These are phyloP conservation scores for Tyria jacobaeae DNA, from an alignment of 2,888 invertebrate genomes.

Conservation along the genomic window DNA sequence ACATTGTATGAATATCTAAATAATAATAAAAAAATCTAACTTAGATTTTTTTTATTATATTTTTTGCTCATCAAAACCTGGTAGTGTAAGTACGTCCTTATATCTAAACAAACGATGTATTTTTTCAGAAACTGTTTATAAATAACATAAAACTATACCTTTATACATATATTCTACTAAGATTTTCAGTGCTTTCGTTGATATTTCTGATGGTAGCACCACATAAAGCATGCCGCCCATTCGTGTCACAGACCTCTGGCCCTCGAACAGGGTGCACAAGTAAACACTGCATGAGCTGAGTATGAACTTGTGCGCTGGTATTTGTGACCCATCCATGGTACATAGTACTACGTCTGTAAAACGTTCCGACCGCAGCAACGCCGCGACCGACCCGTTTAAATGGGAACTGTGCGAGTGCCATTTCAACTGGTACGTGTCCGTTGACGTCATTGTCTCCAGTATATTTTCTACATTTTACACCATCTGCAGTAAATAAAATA, in stretches of 20 bases:
- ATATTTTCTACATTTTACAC: conserved; percentile 44
- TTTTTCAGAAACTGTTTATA: too few species aligned
- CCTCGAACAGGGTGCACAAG: conserved; percentile 77
- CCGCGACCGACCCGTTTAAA: conserved; percentile 93
- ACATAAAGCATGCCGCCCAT: conserved; percentile 88
- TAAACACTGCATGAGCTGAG: conserved; percentile 92
- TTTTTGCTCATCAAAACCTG: too few species aligned
- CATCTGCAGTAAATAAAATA: conserved; percentile 32
- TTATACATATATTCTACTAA: conserved; percentile 95
- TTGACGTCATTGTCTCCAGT: conserved; percentile 75
- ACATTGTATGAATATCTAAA: not conserved
- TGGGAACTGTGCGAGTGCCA: conserved; percentile 95
- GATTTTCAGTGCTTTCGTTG: conserved; percentile 92
- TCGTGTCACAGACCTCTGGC: conserved; percentile 77
- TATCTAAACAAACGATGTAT: too few species aligned
- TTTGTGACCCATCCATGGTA: conserved; percentile 92
- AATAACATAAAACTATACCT: conserved; percentile 63
- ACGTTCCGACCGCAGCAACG: conserved; percentile 91
- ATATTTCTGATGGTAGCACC: conserved; percentile 93
- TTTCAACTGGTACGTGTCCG: conserved; percentile 95
- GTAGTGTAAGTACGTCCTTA: too few species aligned
- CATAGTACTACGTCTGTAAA: conserved; percentile 94
- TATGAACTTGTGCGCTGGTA: conserved; percentile 94
- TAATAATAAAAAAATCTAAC: too few species aligned
- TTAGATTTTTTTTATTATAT: too few species aligned